These are phyloP conservation scores for Mus musculus DNA, from an alignment of 2,113 vertebrate genomes.

Conservation along the genomic window GRCm39 chr5:74915001-74915500, in stretches of 20 bases:
- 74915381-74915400: neutral
- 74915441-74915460: neutral
- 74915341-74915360: conserved; percentile 45
- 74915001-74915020: neutral
- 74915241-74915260: neutral
- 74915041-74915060: neutral
- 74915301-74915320: neutral
- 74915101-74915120: neutral
- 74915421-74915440: neutral
- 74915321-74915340: neutral
- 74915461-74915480: neutral
- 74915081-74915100: neutral
- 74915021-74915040: accelerated
- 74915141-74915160: neutral
- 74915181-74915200: neutral
- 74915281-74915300: neutral
- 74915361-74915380: conserved; percentile 35
- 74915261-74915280: neutral
- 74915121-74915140: neutral
- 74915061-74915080: neutral
- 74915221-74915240: neutral
- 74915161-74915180: neutral
- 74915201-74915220: neutral
- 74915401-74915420: neutral
- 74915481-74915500: neutral